Evolutionary conservation across 1,140 invertebrate genomes (phyloP), one percentile per base, ranked within the genome.

Genomic region (Rhizoglyphus robini): DNA sequence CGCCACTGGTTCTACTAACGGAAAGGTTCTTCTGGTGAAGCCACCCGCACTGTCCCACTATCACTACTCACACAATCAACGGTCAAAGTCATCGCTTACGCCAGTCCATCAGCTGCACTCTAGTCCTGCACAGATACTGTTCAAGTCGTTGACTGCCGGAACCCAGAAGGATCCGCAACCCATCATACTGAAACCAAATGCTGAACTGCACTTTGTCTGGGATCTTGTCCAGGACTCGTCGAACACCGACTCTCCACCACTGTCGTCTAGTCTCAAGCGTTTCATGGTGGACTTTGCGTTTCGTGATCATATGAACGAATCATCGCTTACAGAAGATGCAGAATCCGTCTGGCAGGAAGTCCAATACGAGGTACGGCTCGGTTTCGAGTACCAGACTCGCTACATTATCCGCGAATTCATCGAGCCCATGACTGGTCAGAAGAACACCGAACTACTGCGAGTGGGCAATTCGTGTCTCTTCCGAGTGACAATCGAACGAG

Each of bases 391-490:
- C n/a, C n/a, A n/a, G n/a, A n/a, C n/a, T n/a, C n/a, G n/a, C n/a
- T 94, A 88, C 73, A 83, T 86, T 58, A 82, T 95, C 51, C 81
- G 84, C 67, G 87, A 87, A 0, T 83, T 83, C 70, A 80, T 95
- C 64, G 87, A 90, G 71, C 85, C 58, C n/a, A 29, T 13, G 2
- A 32, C n/a, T 46, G 15, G 27, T 0, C 81, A 80, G 8, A 86
- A 87, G 71, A 88, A 87, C 18, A 82, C 80, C 31, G 88, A 94
- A 72, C 86, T 92, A 75, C 93, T 90, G 75, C 83, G 89, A 67
- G 85, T 88, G 38, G 88, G 89, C 60, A 86, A 85, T 68, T 85
- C 92, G 74, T 93, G 89, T 76, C 85, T 86, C 75, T 79, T 95
- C 66, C 84, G 86, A 73, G 77, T 95, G 41, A 84, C 81, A 64